Conservation (phyloP, 2,888 invertebrate genomes). For the Rhimphoctona megacephalus region DNA sequence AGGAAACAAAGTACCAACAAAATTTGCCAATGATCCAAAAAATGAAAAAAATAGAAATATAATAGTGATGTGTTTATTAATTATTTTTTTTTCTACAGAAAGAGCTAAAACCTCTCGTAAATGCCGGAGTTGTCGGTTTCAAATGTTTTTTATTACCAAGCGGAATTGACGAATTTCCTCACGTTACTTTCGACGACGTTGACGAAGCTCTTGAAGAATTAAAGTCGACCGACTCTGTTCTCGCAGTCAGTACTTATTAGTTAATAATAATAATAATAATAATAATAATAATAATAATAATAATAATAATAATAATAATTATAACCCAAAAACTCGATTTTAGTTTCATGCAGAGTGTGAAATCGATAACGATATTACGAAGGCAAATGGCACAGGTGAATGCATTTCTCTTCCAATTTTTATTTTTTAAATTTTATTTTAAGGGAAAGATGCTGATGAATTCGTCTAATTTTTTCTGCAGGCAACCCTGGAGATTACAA, state of each 20-base stretch:
- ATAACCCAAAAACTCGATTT: slow-evolving; percentile 32
- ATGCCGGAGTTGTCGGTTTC: slow-evolving; percentile 90
- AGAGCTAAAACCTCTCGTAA: slow-evolving; percentile 87
- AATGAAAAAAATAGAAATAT: background rate
- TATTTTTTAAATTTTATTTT: background rate
- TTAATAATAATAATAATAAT: background rate
- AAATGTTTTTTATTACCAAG: slow-evolving; percentile 91
- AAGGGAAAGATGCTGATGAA: background rate
- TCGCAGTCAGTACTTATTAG: slow-evolving; percentile 87
- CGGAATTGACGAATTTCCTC: slow-evolving; percentile 90
- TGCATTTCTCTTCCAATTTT: slow-evolving; percentile 3
- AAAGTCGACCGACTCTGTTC: slow-evolving; percentile 87
- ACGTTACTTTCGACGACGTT: slow-evolving; percentile 87
- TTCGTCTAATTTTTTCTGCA: slow-evolving; percentile 46
- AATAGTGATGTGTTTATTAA: background rate
- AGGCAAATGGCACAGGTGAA: slow-evolving; percentile 41
- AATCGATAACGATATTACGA: slow-evolving; percentile 84
- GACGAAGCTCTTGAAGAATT: slow-evolving; percentile 87
- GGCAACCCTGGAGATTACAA: slow-evolving; percentile 87
- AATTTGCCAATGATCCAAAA: background rate
- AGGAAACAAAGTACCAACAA: slow-evolving; percentile 86
- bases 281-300: background rate
- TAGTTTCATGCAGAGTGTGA: slow-evolving; percentile 92
- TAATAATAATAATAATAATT: background rate
- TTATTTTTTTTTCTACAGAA: slow-evolving; percentile 82